Evolutionary conservation across 2,797 vertebrate genomes (phyloP).

Genomic region (Neosilurus mollespiculum): DNA sequence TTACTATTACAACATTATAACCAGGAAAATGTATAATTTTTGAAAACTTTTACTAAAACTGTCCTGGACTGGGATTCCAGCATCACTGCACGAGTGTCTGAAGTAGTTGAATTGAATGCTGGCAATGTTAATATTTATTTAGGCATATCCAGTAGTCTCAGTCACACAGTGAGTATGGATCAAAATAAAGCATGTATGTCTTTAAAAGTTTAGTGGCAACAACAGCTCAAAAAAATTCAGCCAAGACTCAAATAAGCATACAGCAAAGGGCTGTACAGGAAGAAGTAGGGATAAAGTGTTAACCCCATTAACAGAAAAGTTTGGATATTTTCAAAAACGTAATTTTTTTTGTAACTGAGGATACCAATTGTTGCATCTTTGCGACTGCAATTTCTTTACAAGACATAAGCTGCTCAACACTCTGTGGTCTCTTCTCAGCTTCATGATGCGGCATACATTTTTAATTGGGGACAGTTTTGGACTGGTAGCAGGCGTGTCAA

Average conservation of each 20-base stretch:
- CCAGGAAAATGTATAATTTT: background rate
- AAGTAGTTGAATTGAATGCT: background rate
- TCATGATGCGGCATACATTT: too few species aligned
- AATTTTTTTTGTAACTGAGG: too few species aligned
- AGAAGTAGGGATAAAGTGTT: background rate
- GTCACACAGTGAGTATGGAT: background rate
- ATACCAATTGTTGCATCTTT: too few species aligned
- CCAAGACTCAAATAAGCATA: background rate
- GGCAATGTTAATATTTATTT: conserved; percentile 11
- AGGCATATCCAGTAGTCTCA: background rate
- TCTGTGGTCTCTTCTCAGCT: too few species aligned
- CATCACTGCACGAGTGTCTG: background rate
- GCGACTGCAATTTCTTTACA: too few species aligned
- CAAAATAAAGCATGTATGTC: background rate
- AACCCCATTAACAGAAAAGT: too few species aligned
- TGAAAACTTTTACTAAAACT: background rate
- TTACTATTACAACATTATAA: background rate
- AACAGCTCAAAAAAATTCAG: background rate
- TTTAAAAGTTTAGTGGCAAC: background rate
- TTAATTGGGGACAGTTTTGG: too few species aligned
- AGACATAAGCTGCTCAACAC: too few species aligned
- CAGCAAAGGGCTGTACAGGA: background rate
- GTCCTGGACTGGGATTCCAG: background rate
- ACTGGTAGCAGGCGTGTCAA: too few species aligned
- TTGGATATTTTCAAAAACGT: too few species aligned